Evolutionary conservation across 2,113 vertebrate species (phyloP), one percentile per base, ranked within the genome.

Genomic region (Lamprologus tigripictilis): DNA sequence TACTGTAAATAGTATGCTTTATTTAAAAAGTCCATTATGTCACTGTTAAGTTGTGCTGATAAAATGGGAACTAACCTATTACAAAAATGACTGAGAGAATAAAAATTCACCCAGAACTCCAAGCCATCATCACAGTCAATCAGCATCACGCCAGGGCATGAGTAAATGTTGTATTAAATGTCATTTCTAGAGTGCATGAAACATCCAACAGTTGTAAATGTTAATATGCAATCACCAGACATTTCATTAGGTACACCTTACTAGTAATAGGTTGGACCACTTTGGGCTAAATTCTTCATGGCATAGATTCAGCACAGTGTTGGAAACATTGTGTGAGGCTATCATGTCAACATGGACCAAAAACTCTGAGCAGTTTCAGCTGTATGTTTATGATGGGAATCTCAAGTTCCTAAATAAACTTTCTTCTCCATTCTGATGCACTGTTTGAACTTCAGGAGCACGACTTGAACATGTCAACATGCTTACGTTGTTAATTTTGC

Each of bases 381-480:
- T 73, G 12, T 5, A 71, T 23, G n/a, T 71, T 6, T 23, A 42
- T 42, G 66, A 9, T 71, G n/a, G 12, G n/a, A 42, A 42, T 71
- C 8, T 71, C 12, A 40, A 14, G 63, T 40, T 40, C 19, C 37
- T 16, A 71, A 71, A 71, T 71, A 23, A 71, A 0, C 12, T 26
- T 42, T 71, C n/a, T 42, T 6, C 3, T 42, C 0, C n/a, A 42
- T 71, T 71, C 37, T 71, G 37, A 71, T 71, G 66, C 2, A 23
- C 8, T 3, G 66, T 42, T 71, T 42, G 37, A 71, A 71, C n/a
- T 16, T 42, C 66, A 42, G 37, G 8, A 71, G n/a, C 12, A 14
- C 0, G 3, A 23, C n/a, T 9, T 71, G n/a, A 10, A 71, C 37
- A 42, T 42, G 66, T 16, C 8, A 14, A 71, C 37, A 6, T 14